Conservation (phyloP, 2,113 vertebrate genomes). For the Carassius carassius region DNA sequence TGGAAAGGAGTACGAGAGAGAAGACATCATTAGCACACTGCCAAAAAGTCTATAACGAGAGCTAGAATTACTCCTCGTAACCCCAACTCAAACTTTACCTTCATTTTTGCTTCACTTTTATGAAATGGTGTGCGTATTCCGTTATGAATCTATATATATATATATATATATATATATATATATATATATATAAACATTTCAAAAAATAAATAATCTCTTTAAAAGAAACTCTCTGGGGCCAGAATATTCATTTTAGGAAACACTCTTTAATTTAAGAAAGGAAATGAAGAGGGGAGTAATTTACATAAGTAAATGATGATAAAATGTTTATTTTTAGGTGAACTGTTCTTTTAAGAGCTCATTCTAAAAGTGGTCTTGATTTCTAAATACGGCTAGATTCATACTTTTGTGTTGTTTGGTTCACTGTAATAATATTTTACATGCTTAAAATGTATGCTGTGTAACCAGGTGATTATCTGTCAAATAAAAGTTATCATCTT, state of each 20-base stretch:
- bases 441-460: not conserved
- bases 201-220: no score
- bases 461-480: not conserved
- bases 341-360: not conserved
- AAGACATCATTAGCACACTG: conserved; percentile 72
- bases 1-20: conserved; percentile 39
- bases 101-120: not conserved
- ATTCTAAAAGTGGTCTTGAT: not conserved
- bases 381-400: not conserved
- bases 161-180: not conserved
- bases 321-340: no score
- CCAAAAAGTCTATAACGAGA: conserved; percentile 64
- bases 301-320: no score
- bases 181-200: not conserved
- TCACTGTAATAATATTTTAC: not conserved
- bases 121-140: conserved; percentile 9
- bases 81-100: conserved; percentile 42
- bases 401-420: not conserved
- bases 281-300: not conserved
- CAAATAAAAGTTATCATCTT: not conserved
- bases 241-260: no score
- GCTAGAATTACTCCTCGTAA: conserved; percentile 59
- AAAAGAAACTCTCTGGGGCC: no score
- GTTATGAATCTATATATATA: not conserved
- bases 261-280: not conserved